Evolutionary conservation across 2,888 invertebrate species (phyloP).

Genomic region (Apamea crenata): DNA sequence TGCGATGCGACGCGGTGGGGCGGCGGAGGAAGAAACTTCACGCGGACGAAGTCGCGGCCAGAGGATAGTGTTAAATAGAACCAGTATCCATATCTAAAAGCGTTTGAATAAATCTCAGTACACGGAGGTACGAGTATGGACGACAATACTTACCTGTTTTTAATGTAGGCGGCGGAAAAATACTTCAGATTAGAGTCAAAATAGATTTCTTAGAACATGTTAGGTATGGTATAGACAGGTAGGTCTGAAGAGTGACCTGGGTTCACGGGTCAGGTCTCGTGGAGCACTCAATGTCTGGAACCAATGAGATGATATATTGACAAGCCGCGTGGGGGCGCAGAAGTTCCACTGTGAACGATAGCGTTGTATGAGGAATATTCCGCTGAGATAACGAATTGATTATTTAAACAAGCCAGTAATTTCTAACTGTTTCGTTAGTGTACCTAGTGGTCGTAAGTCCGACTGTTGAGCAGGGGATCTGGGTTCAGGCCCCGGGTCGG

Average conservation of each 20-base stretch:
- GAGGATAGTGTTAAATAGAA: background rate
- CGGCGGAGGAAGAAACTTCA: no score
- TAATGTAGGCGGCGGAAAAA: background rate
- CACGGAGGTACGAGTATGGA: no score
- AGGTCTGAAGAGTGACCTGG: background rate
- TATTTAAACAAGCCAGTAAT: background rate
- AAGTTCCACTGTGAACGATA: conserved; percentile 12
- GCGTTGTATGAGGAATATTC: background rate
- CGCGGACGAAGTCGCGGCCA: background rate
- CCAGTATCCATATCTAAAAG: background rate
- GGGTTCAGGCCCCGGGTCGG: background rate
- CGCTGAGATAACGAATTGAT: background rate
- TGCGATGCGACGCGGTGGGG: no score
- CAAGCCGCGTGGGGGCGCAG: conserved; percentile 9
- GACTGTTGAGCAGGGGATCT: background rate
- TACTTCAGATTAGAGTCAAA: background rate
- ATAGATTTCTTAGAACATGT: conserved; percentile 5
- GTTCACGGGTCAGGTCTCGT: conserved; percentile 18
- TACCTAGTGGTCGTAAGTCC: background rate
- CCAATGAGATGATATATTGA: background rate
- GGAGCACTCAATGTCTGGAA: conserved; percentile 1
- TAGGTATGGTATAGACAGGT: background rate
- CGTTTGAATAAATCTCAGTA: conserved; percentile 2
- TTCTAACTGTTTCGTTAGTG: background rate
- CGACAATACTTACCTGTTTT: conserved; percentile 20